Evolutionary conservation across 1,140 invertebrate genomes (phyloP), one percentile per base, ranked within the genome.

Genomic region (Laupala kohalensis): DNA sequence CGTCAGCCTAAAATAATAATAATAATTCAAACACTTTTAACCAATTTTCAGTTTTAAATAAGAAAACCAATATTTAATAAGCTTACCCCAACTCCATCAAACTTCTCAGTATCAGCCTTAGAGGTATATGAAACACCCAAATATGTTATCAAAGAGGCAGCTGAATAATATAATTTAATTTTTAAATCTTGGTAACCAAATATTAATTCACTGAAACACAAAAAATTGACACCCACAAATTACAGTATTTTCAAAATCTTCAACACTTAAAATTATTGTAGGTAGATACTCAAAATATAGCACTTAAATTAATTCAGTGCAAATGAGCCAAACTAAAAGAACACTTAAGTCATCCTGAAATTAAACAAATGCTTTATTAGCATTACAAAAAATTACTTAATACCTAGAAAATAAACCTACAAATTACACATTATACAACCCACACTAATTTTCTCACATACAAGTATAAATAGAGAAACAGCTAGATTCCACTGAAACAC

Each of bases 171-270:
- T 13, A 97, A 79, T 67, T 89, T 86, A 6, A 97, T 87, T 72
- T 85, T 84, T 25, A 97, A 81, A 77, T 94, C 89, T 79, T 90
- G 88, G 78, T 96, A 97, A 23, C 96, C 96, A 85, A 96, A 97
- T 79, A 97, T 95, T 72, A 87, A 92, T 82, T 98, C 95, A 76
- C 90, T 91, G 74, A 29, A 80, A 81, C 69, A 77, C 25, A 78
- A 75, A 75, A 75, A 30, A 76, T 24, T 2, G 12, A 25, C 24
- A 25, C 2, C 1, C 13, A 25, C 24, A 67, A 67, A n/a, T 13
- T 24, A 12, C 30, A 70, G 25, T 63, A 62, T 64, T 64, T 73
- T 64, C 6, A 24, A 75, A 67, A 25, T 29, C 25, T 26, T 70
- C 27, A 12, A 5, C 5, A 19, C 3, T 29, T 30, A 4, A 23